Evolutionary conservation across 2,113 vertebrate species (phyloP), one percentile per base, ranked within the genome.

Genomic region (Phalacrocorax aristotelis): DNA sequence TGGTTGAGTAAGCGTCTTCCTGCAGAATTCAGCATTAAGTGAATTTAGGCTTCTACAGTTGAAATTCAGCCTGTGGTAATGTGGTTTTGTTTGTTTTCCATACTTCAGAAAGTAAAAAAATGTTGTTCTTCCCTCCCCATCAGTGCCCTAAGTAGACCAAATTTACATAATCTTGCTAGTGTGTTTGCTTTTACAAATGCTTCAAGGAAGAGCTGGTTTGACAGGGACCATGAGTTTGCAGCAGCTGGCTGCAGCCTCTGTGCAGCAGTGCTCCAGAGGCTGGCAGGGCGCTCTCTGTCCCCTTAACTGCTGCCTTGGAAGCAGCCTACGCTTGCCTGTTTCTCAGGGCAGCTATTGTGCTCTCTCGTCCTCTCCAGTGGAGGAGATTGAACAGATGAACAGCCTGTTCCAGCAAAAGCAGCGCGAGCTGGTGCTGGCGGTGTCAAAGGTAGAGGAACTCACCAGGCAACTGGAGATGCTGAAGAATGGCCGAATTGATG

Each of bases 331-430:
- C 95, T 87, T 38, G 13, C 65, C 95, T 64, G 82, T 95, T 93
- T 87, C 94, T 97, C 95, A 97, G 93, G 91, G 96, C 81, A 85
- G 92, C 96, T 95, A 93, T 97, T 96, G 68, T 97, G 92, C 87
- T 95, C 40, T 77, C 79, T 96, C 49, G 46, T 88, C 79, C 89
- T 52, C 29, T 96, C 32, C 95, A 99, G 99, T 99, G 97, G 99
- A 99, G 88, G 99, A 99, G 96, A 99, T 99, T 40, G 99, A 99
- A 77, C 99, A 99, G 98, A 99, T 99, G 99, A 99, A 99, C 97
- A 99, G 98, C 91, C 96, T 99, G 96, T 99, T 99, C 98, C 99
- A 99, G 98, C 99, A 99, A 90, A 99, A 99, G 96, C 99, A 99
- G 97, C 98, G 98, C 79, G 99, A 99, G 96, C 96, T 99, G 42